These are phyloP conservation scores for Ormyrus rosae DNA, from an alignment of 2,888 invertebrate species.

Conservation along the genomic window DNA sequence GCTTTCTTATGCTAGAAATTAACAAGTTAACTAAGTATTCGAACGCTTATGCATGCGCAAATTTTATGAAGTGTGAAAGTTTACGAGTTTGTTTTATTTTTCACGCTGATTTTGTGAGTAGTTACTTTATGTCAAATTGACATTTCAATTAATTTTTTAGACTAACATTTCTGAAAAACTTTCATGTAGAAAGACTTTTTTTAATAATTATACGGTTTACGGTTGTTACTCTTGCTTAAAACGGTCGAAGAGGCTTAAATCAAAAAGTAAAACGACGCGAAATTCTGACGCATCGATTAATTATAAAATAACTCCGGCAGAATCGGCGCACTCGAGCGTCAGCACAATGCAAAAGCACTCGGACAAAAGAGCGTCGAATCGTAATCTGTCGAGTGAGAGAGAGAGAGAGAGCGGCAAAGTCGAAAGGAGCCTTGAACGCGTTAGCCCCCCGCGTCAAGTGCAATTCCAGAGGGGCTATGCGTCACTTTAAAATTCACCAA, in stretches of 20 bases:
- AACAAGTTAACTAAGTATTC: constrained; percentile 8
- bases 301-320: too few relatives aligned
- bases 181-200: too few relatives aligned
- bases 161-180: too few relatives aligned
- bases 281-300: too few relatives aligned
- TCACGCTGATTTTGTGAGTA: background rate
- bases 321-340: background rate
- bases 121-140: constrained; percentile 20
- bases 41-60: constrained; percentile 10
- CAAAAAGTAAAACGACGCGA: too few relatives aligned
- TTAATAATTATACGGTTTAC: too few relatives aligned
- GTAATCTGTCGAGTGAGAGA: constrained; percentile 17
- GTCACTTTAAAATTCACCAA: constrained; percentile 72
- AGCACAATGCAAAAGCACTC: background rate
- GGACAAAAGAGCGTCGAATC: constrained; percentile 29
- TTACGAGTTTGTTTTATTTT: constrained; percentile 35
- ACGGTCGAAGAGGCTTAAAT: too few relatives aligned
- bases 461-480: constrained; percentile 69
- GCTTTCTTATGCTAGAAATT: background rate
- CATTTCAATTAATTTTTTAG: constrained; percentile 6
- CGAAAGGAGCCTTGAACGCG: background rate
- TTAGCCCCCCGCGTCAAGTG: constrained; percentile 25
- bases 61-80: constrained; percentile 35
- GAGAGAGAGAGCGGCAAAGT: constrained; percentile 9
- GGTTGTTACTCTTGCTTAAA: too few relatives aligned